Conservation (phyloP, 2,113 vertebrate species). For the Butastur rufipennis region DNA sequence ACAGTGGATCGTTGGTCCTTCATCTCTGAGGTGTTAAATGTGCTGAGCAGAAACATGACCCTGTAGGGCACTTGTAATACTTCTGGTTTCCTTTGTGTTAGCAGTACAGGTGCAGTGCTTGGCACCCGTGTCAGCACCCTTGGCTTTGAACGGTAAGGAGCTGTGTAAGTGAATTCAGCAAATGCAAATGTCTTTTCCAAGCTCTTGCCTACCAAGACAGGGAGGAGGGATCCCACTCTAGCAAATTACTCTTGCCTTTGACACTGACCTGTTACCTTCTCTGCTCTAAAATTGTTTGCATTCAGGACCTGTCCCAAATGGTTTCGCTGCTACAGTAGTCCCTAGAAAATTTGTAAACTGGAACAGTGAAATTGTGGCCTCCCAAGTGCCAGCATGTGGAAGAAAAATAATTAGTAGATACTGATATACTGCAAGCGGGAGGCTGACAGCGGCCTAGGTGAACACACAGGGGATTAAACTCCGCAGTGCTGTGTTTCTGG, state of each 20-base stretch:
- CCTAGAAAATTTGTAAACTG: background rate
- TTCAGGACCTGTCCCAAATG: background rate
- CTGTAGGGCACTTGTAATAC: fast-evolving
- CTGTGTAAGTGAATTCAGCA: background rate
- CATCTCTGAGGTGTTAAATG: background rate
- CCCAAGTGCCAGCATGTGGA: background rate
- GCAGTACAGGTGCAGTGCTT: no score
- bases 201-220: background rate
- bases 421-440: background rate
- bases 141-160: no score
- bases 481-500: fast-evolving
- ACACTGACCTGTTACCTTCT: background rate
- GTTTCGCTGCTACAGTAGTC: background rate
- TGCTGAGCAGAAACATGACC: background rate
- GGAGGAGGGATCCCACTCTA: no score
- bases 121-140: fast-evolving
- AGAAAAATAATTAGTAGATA: background rate
- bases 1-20: fast-evolving
- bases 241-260: background rate
- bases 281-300: background rate
- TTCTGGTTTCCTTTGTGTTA: background rate
- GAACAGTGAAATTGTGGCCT: background rate
- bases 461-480: fast-evolving
- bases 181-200: fast-evolving
- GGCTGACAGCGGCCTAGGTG: background rate